phyloP scores from a whole-genome alignment of 2,113 vertebrate genomes.

The Dromaius novaehollandiae region DNA sequence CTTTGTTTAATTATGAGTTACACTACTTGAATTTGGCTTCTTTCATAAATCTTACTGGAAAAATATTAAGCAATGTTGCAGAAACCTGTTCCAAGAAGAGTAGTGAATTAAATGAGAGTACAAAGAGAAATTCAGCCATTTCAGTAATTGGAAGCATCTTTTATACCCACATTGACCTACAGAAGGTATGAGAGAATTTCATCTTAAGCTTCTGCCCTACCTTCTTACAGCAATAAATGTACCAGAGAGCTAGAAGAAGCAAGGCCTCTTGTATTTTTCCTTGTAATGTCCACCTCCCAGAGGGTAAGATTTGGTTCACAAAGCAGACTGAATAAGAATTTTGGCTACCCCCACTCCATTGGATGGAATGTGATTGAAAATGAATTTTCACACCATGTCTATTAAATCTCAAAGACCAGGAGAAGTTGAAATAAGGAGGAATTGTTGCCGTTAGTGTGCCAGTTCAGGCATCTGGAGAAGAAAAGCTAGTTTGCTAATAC shows the following conservation, averaged over 20 bases:
- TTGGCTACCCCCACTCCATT: not conserved
- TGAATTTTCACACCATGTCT: not conserved
- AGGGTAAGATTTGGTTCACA: not conserved
- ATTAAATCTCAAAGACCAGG: not conserved
- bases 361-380: not conserved
- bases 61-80: not conserved
- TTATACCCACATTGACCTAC: not conserved
- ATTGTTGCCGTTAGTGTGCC: not conserved
- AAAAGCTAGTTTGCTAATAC: not conserved
- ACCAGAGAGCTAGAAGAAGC: not conserved
- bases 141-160: conserved; percentile 1
- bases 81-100: not conserved
- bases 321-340: not conserved
- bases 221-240: not conserved
- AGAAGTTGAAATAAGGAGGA: not conserved
- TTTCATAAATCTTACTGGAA: not conserved
- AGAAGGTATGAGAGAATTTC: not conserved
- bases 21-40: not conserved
- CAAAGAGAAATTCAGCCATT: not conserved
- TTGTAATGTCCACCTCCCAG: not conserved
- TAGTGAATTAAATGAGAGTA: not conserved
- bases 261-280: not conserved
- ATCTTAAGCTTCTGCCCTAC: not conserved
- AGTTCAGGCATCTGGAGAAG: not conserved
- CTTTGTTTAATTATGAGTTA: not conserved